Base-by-base conservation (phyloP, 2,888 invertebrate species). In the Halictus ligatus region DNA sequence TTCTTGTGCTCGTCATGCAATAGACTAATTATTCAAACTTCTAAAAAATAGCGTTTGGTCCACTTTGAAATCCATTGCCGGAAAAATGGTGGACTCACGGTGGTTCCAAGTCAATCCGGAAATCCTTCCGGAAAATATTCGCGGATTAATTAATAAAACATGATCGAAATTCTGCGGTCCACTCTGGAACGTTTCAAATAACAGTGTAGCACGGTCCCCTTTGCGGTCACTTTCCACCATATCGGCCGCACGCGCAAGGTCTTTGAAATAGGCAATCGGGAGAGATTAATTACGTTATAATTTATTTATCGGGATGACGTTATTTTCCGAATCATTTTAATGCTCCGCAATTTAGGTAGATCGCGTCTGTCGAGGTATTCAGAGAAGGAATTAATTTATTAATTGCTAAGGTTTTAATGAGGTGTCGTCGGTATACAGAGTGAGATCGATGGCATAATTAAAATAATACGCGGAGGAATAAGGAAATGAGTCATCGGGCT, bases 401-500 rank as follows among this genome's bases (percentile, higher is more conserved):
- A 69, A 69, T 69, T 69, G 35, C 21, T 18, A 40, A 18, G 67
- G 67, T 40, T 69, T 35, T 69, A 35, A 69, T 21, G 67, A 40
- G 10, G 67, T 21, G 40, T 69, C 67, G 67, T 40, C 35, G 8
- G n/a, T n/a, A 25, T 25, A 25, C 12, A 18, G n/a, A 73, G 48
- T 29, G 48, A 48, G 46, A n/a, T 54, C 54, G 35, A 75, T 58
- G 58, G 6, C 21, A 40, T 40, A 40, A 40, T 75, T 58, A 58
- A 75, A 40, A 58, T 40, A n/a, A 58, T 58, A 75, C 8, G 18
- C 35, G 13, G 10, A 58, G 58, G 46, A 71, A 43, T 43, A 71
- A 71, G 43, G 43, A 71, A 71, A 71, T 71, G 71, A 71, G 43
- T 71, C 71, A 71, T 71, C 71, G n/a, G 21, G 5, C 71, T 43